phyloP scores from a whole-genome alignment of 2,797 vertebrate genomes.

The Botia kubotai region DNA sequence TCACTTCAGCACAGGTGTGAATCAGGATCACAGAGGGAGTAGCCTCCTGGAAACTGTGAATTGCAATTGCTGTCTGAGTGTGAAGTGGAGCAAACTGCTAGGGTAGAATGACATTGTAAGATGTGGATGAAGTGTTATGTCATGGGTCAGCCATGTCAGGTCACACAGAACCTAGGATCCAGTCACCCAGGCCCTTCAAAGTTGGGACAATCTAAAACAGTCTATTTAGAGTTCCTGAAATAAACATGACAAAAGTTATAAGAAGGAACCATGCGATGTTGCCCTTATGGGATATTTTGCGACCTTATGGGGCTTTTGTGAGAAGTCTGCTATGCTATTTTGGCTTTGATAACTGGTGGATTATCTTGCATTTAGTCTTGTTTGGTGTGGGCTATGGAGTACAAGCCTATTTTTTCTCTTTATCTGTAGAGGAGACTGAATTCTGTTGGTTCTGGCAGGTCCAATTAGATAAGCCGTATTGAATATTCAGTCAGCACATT shows the following conservation, averaged over 20 bases:
- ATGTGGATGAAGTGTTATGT: background rate
- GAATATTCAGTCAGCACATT: background rate
- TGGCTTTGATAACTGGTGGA: background rate
- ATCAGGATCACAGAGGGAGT: background rate
- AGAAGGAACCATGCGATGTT: background rate
- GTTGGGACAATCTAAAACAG: background rate
- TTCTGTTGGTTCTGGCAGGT: background rate
- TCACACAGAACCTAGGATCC: background rate
- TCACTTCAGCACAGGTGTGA: constrained; percentile 22
- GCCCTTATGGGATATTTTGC: background rate
- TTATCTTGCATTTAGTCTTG: constrained; percentile 1
- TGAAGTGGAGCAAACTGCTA: constrained; percentile 10
- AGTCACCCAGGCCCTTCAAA: background rate
- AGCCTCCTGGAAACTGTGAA: background rate
- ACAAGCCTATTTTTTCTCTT: background rate
- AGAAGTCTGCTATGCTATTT: background rate
- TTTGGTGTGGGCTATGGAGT: background rate
- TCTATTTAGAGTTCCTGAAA: background rate
- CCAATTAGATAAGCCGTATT: constrained; percentile 7
- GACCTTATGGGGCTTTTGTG: background rate
- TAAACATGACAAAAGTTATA: constrained; percentile 7
- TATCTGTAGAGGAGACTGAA: background rate
- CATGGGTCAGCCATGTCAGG: background rate
- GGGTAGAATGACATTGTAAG: background rate
- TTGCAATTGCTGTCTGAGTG: background rate